Evolutionary conservation across 2,888 invertebrate species (phyloP).

Genomic region (Meloe dianella): DNA sequence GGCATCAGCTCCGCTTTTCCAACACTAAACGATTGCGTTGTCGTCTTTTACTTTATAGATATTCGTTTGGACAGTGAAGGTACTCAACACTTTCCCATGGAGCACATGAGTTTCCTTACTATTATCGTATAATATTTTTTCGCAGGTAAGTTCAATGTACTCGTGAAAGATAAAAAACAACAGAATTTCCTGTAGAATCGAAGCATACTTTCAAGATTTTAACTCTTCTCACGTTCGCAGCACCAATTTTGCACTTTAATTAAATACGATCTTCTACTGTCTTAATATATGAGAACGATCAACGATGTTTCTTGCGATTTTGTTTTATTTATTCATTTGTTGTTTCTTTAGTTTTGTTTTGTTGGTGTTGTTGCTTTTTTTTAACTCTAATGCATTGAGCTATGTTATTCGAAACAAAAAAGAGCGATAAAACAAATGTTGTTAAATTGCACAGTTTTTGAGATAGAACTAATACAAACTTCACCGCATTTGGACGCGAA

Average conservation of each 20-base stretch:
- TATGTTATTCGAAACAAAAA: background rate
- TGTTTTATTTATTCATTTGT: background rate
- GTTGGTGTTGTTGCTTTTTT: background rate
- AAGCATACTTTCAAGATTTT: constrained; percentile 1
- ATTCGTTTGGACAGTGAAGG: too few relatives aligned
- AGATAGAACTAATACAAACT: constrained; percentile 34
- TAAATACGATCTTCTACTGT: constrained; percentile 16
- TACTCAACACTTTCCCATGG: too few relatives aligned
- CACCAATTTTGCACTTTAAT: constrained; percentile 19
- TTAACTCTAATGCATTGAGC: background rate
- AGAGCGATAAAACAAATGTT: background rate
- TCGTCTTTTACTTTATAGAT: too few relatives aligned
- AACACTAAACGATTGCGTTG: too few relatives aligned
- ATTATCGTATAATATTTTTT: constrained; percentile 6
- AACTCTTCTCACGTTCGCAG: constrained; percentile 13
- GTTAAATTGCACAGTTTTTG: constrained; percentile 13
- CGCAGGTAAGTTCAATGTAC: background rate
- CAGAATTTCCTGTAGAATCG: background rate
- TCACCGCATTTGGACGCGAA: constrained; percentile 24
- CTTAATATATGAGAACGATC: constrained; percentile 18
- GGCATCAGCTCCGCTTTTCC: too few relatives aligned
- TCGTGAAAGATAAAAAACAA: background rate
- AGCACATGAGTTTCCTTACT: background rate
- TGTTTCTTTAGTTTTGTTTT: background rate
- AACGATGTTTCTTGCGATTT: constrained; percentile 9